Evolutionary conservation across 35 echinoderm and acorn worm genomes (phyloP).

Genomic region (Anneissia japonica): DNA sequence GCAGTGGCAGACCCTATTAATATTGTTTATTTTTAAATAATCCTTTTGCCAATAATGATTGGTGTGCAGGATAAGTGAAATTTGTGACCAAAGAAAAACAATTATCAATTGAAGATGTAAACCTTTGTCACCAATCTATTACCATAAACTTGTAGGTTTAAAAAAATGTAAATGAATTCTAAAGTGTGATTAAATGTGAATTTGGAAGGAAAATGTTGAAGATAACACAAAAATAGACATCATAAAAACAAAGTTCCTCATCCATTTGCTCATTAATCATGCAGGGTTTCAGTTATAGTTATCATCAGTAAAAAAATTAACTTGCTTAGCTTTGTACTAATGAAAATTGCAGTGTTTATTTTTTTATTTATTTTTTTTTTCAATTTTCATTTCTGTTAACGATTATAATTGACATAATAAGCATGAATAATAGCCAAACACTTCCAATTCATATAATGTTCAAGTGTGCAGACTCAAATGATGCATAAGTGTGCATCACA

Average conservation of each 20-base stretch:
- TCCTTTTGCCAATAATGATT: too few relatives aligned
- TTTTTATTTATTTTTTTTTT: neutral
- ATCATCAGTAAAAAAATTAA: neutral
- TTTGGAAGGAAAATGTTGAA: neutral
- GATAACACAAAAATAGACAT: too few relatives aligned
- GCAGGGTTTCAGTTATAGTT: neutral
- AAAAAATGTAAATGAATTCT: neutral
- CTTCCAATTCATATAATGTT: neutral
- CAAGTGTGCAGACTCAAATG: neutral
- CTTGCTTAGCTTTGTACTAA: neutral
- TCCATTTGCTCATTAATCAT: neutral
- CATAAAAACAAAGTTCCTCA: too few relatives aligned
- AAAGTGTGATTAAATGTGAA: neutral
- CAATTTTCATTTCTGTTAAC: too few relatives aligned
- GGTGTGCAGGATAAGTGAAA: too few relatives aligned
- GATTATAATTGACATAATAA: neutral
- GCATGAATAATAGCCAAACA: neutral
- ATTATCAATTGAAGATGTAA: neutral
- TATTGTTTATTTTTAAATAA: too few relatives aligned
- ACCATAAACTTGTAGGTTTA: neutral
- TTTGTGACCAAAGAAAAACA: neutral
- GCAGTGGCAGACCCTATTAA: too few relatives aligned
- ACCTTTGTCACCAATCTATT: neutral
- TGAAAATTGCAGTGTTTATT: neutral
- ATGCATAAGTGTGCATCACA: neutral